These are phyloP conservation scores for Cephus pulcher DNA, from an alignment of 2,888 invertebrate genomes.

Conservation along the genomic window DNA sequence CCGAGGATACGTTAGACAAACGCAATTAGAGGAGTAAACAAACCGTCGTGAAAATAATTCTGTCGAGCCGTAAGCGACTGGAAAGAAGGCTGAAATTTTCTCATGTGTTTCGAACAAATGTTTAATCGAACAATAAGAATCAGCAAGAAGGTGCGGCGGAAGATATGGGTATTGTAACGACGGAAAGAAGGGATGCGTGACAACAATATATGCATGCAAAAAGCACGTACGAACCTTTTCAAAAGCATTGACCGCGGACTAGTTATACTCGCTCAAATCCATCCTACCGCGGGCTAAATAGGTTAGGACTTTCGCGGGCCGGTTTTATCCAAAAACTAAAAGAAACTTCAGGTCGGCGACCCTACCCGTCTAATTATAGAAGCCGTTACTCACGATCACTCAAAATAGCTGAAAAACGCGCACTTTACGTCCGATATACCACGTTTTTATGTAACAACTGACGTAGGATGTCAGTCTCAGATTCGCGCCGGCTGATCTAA, in stretches of 20 bases:
- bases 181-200: constrained; percentile 7
- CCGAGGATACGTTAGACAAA: not conserved
- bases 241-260: constrained; percentile 19
- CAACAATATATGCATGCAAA: constrained; percentile 16
- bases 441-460: constrained; percentile 37
- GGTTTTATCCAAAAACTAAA: constrained; percentile 31
- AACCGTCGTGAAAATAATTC: not conserved
- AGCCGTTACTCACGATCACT: constrained; percentile 11
- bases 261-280: constrained; percentile 10
- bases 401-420: constrained; percentile 12
- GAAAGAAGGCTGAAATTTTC: not conserved
- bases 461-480: constrained; percentile 20
- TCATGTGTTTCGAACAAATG: constrained; percentile 7
- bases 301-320: constrained; percentile 36
- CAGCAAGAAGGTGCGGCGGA: not conserved
- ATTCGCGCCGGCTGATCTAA: constrained; percentile 19
- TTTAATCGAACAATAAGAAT: constrained; percentile 9
- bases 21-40: not conserved
- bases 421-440: constrained; percentile 8
- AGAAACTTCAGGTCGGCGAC: constrained; percentile 18
- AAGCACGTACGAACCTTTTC: constrained; percentile 18
- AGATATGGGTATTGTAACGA: not conserved
- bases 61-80: not conserved
- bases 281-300: constrained; percentile 19
- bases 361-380: constrained; percentile 12